Conservation (phyloP, 2,797 vertebrate species). For the Malacoctenus gilli region DNA sequence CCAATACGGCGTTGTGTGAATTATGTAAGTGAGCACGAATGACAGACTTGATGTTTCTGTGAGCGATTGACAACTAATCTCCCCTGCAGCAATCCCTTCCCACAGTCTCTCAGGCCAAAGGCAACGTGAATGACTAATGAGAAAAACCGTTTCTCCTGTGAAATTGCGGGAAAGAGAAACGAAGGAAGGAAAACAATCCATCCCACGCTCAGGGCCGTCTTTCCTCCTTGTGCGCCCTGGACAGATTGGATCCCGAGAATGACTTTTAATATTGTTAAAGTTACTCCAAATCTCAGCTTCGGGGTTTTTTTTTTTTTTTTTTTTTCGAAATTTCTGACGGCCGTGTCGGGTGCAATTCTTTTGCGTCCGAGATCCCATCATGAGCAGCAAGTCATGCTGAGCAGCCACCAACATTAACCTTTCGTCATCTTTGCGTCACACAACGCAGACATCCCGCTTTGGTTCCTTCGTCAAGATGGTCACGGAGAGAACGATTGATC, state of each 20-base stretch:
- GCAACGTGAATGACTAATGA: conserved; percentile 5
- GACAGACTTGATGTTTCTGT: conserved; percentile 42
- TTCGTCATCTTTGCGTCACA: neutral
- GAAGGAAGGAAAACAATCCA: no score
- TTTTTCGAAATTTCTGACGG: no score
- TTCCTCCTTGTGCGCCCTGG: no score
- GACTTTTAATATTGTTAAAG: no score
- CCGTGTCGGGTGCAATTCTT: neutral
- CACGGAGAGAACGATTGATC: no score
- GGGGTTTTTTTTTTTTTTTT: no score
- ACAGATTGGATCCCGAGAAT: no score
- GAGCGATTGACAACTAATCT: conserved; percentile 65
- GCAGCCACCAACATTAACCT: neutral
- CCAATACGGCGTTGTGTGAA: conserved; percentile 28
- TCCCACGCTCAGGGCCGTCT: neutral
- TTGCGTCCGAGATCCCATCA: no score
- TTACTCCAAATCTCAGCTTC: no score
- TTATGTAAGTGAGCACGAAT: conserved; percentile 52
- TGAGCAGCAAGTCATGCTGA: neutral
- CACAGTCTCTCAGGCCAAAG: conserved; percentile 1
- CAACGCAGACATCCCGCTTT: neutral
- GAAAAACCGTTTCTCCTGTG: conserved; percentile 7
- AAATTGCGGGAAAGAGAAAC: no score
- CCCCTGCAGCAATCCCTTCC: conserved; percentile 32
- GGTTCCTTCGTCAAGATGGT: no score